phyloP scores from a whole-genome alignment of 2,888 invertebrate genomes.

The Agelastica alni region DNA sequence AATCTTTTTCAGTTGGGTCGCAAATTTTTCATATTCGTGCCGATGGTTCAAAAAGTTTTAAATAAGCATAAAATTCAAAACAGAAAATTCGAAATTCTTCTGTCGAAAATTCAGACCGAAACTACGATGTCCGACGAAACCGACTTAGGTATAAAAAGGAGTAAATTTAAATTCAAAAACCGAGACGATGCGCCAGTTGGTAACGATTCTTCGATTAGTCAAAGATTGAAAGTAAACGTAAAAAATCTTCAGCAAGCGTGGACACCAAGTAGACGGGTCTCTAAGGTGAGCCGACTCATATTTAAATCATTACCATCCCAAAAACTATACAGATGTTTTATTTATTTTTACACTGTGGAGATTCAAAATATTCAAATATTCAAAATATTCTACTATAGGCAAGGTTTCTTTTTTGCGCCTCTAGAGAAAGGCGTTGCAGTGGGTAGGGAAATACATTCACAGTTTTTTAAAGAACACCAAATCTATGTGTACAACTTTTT shows the following conservation, averaged over 20 bases:
- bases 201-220: conserved; percentile 74
- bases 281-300: conserved; percentile 72
- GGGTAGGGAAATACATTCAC: not conserved
- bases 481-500: not conserved
- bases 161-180: conserved; percentile 57
- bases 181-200: conserved; percentile 70
- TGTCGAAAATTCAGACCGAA: conserved; percentile 72
- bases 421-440: too few relatives aligned
- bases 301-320: too few relatives aligned
- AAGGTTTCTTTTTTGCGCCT: too few relatives aligned
- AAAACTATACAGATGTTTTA: too few relatives aligned
- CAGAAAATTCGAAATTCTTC: conserved; percentile 77
- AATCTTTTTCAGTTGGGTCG: conserved; percentile 66
- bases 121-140: conserved; percentile 77
- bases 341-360: too few relatives aligned
- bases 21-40: conserved; percentile 91
- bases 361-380: too few relatives aligned
- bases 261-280: conserved; percentile 90
- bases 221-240: conserved; percentile 81
- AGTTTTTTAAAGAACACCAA: not conserved
- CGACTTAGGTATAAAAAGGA: conserved; percentile 66
- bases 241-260: conserved; percentile 86
- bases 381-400: too few relatives aligned
- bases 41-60: conserved; percentile 84
- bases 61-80: conserved; percentile 79